These are phyloP conservation scores for Spicauda simplicius DNA, from an alignment of 2,888 invertebrate genomes.

Conservation along the genomic window DNA sequence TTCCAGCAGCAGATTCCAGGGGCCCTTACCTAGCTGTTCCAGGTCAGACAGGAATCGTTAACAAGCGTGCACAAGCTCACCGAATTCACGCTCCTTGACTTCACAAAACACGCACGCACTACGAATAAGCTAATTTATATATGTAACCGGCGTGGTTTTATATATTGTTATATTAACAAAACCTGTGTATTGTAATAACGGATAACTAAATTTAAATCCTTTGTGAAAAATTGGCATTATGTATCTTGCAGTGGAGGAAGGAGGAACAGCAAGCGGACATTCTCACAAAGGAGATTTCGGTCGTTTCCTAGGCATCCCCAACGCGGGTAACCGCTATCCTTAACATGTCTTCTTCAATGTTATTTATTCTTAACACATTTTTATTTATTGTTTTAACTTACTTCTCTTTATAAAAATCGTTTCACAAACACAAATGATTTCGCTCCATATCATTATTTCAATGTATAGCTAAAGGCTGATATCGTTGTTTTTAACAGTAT, in stretches of 20 bases:
- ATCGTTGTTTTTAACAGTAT: not conserved
- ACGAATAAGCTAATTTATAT: constrained; percentile 55
- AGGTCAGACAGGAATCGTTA: constrained; percentile 75
- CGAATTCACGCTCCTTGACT: constrained; percentile 63
- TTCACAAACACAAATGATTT: not conserved
- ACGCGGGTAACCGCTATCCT: constrained; percentile 82
- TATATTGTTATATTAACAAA: constrained; percentile 19
- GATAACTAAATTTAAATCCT: constrained; percentile 31
- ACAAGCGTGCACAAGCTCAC: constrained; percentile 61
- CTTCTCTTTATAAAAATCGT: not conserved
- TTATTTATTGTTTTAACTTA: constrained; percentile 39
- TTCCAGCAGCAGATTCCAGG: constrained; percentile 82
- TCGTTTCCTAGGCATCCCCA: constrained; percentile 89
- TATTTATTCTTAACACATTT: constrained; percentile 41
- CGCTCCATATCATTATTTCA: not conserved
- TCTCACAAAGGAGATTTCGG: constrained; percentile 82
- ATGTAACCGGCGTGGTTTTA: constrained; percentile 45
- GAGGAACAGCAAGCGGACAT: constrained; percentile 73
- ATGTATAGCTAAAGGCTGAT: constrained; percentile 12
- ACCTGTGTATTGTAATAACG: constrained; percentile 10
- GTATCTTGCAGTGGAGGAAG: constrained; percentile 82
- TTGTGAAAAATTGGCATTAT: constrained; percentile 58
- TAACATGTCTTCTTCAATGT: constrained; percentile 52
- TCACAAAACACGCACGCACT: constrained; percentile 62
- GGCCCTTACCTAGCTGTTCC: constrained; percentile 87